Percentiles rank a stretch among this genome's conserved stretches.
Conservation (phyloP, 2,797 vertebrate species). For the Lepidocolaptes lacrymiger region DNA sequence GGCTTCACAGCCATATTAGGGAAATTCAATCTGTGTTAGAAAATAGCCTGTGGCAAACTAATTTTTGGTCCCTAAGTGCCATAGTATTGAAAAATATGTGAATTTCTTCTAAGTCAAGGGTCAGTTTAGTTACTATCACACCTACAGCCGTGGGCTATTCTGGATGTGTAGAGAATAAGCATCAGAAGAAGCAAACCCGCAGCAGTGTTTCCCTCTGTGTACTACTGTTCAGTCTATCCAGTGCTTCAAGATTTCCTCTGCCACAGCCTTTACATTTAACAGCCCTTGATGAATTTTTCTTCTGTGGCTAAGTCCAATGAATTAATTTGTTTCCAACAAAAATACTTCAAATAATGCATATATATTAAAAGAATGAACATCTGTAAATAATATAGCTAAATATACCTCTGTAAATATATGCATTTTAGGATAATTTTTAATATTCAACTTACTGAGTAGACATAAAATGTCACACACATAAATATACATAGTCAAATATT, state of each 20-base stretch:
- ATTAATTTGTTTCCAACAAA: not conserved
- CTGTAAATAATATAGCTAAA: not conserved
- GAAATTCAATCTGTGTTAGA: slow-evolving; percentile 53
- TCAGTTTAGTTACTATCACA: slow-evolving; percentile 23
- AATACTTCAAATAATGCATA: not conserved
- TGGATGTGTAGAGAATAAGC: not conserved
- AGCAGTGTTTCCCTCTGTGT: not conserved
- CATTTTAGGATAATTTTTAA: not conserved
- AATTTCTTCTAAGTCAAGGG: slow-evolving; percentile 34
- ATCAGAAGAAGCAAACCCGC: not conserved
- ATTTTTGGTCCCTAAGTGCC: slow-evolving; percentile 22
- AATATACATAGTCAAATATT: not conserved
- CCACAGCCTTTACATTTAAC: not conserved
- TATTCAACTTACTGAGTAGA: not conserved
- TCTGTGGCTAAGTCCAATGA: not conserved
- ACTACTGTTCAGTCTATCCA: not conserved
- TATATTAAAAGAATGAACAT: not conserved
- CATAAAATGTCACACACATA: not conserved
- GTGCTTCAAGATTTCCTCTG: not conserved
- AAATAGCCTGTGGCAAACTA: slow-evolving; percentile 38
- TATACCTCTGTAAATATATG: not conserved
- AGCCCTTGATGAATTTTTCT: not conserved
- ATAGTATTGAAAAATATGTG: slow-evolving; percentile 21
- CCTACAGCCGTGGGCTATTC: not conserved
- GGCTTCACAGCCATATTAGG: slow-evolving; percentile 42